phyloP scores from a whole-genome alignment of 2,888 invertebrate species.

The Mythimna albipuncta region DNA sequence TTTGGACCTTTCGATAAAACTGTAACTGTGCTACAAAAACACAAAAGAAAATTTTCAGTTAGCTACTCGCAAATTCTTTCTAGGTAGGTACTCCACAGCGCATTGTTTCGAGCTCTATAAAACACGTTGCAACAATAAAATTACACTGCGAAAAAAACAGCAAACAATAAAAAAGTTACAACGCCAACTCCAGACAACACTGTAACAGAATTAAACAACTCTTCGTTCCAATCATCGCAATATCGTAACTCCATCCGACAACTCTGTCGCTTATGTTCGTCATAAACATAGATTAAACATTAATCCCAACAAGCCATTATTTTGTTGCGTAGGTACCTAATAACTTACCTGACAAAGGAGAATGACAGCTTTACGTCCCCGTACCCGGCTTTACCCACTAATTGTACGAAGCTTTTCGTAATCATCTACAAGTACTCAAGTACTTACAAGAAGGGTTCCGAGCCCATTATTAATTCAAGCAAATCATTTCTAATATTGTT shows the following conservation, averaged over 20 bases:
- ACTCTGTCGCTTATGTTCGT: constrained; percentile 62
- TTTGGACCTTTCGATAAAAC: background rate
- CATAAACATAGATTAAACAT: constrained; percentile 67
- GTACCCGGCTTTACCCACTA: constrained; percentile 58
- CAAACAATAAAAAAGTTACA: constrained; percentile 30
- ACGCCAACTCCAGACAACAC: constrained; percentile 32
- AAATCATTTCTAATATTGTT: constrained; percentile 58
- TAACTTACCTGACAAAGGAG: constrained; percentile 65
- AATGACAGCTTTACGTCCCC: constrained; percentile 59
- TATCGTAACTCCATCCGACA: constrained; percentile 35
- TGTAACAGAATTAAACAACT: constrained; percentile 52
- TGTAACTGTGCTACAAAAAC: background rate
- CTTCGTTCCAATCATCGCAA: constrained; percentile 54
- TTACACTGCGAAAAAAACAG: background rate
- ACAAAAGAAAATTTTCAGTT: constrained; percentile 3
- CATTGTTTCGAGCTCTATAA: constrained; percentile 35
- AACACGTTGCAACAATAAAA: constrained; percentile 25
- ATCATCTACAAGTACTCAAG: constrained; percentile 55
- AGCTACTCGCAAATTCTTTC: background rate
- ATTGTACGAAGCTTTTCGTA: constrained; percentile 59
- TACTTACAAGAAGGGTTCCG: constrained; percentile 51
- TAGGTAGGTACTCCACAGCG: constrained; percentile 4
- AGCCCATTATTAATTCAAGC: constrained; percentile 50
- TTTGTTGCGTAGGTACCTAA: constrained; percentile 58
- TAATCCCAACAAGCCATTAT: constrained; percentile 65